phyloP scores from a whole-genome alignment of 2,888 invertebrate genomes.

The Altica lythri region DNA sequence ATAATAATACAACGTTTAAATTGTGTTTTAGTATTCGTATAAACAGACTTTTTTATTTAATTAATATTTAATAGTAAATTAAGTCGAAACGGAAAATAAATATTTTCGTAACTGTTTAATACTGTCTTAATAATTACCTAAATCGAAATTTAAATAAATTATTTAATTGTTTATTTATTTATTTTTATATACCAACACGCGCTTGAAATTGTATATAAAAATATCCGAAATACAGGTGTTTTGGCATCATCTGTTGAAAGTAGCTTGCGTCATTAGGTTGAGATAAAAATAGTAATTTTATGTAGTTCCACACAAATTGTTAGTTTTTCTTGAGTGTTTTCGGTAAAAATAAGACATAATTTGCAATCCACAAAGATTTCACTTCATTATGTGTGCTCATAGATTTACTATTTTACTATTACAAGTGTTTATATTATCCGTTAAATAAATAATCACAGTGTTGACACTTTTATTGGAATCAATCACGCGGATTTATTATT shows the following conservation, averaged over 20 bases:
- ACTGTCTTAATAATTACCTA: too few species aligned
- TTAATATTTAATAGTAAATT: too few species aligned
- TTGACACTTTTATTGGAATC: constrained; percentile 13
- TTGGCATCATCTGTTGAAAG: constrained; percentile 18
- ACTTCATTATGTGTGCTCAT: not conserved
- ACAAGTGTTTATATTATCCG: not conserved
- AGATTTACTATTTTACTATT: not conserved
- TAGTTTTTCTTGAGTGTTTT: constrained; percentile 16
- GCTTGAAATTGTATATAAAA: constrained; percentile 3
- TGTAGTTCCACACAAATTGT: constrained; percentile 20
- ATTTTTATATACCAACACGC: too few species aligned
- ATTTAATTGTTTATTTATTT: too few species aligned
- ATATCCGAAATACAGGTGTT: constrained; percentile 24
- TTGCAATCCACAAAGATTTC: not conserved
- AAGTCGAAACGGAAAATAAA: too few species aligned
- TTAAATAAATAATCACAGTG: constrained; percentile 4
- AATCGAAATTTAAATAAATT: too few species aligned
- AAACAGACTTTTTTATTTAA: too few species aligned
- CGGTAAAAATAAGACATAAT: constrained; percentile 14
- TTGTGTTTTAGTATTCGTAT: too few species aligned
- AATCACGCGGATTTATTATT: constrained; percentile 15
- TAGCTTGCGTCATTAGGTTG: constrained; percentile 22
- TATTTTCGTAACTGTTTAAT: too few species aligned
- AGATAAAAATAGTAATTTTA: constrained; percentile 25
- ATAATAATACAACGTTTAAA: too few species aligned